A percentile compares a stretch with the other conserved stretches of the same genome.
These are phyloP conservation scores for Tetranychus cinnabarinus DNA, from an alignment of 1,140 invertebrate species.

Conservation along the genomic window DNA sequence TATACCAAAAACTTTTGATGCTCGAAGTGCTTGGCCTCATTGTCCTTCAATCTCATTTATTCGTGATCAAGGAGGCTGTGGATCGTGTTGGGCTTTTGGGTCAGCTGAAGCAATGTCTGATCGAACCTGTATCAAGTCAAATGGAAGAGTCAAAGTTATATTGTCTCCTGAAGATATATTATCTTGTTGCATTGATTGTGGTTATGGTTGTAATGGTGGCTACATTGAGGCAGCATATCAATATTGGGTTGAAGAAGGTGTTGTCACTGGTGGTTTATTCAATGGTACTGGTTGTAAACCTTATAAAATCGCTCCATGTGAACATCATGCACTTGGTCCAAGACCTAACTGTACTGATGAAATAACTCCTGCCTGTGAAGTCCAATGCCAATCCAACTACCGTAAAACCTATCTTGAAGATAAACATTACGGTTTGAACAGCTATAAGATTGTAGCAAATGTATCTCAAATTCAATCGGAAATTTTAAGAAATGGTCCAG, in stretches of 20 bases:
- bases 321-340: slow-evolving; percentile 57
- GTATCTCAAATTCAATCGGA: slow-evolving; percentile 29
- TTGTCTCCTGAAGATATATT: slow-evolving; percentile 68
- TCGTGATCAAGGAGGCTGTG: slow-evolving; percentile 38
- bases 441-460: slow-evolving; percentile 25
- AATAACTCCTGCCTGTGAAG: slow-evolving; percentile 38
- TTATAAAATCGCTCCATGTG: slow-evolving; percentile 59
- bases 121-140: slow-evolving; percentile 56
- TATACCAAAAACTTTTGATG: slow-evolving; percentile 48
- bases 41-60: slow-evolving; percentile 57
- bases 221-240: slow-evolving; percentile 52
- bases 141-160: slow-evolving; percentile 41
- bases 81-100: slow-evolving; percentile 44
- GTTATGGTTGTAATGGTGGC: slow-evolving; percentile 48
- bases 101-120: slow-evolving; percentile 87
- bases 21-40: slow-evolving; percentile 50
- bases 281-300: slow-evolving; percentile 45
- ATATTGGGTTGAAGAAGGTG: slow-evolving; percentile 48
- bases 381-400: slow-evolving; percentile 25
- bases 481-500: slow-evolving; percentile 27
- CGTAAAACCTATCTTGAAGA: slow-evolving; percentile 37
- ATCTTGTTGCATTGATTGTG: slow-evolving; percentile 56
- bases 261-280: slow-evolving; percentile 62
- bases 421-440: slow-evolving; percentile 32
- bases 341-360: slow-evolving; percentile 39